Percentiles rank a stretch among this genome's conserved stretches.
Evolutionary conservation across 2,797 vertebrate genomes (phyloP).

Genomic region (Psittacula echo): DNA sequence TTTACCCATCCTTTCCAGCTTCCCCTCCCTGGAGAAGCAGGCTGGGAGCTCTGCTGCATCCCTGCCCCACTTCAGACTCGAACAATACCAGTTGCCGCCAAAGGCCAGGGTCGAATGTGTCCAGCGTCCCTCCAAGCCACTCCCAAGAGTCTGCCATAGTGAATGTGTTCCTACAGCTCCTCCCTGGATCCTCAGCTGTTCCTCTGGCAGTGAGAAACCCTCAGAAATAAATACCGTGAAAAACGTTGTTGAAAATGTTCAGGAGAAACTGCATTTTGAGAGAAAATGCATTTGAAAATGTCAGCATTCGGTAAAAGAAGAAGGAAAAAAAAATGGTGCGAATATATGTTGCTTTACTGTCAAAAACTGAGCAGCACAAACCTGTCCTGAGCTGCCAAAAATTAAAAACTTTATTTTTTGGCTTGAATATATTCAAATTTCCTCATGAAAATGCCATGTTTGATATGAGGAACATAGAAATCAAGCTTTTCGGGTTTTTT

Average conservation of each 20-base stretch:
- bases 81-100: background rate
- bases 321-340: conserved; percentile 40
- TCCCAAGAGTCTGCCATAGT: background rate
- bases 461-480: background rate
- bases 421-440: conserved; percentile 39
- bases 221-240: conserved; percentile 28
- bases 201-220: conserved; percentile 38
- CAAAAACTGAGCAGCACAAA: conserved; percentile 69
- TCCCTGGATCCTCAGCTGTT: background rate
- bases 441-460: conserved; percentile 12
- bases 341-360: conserved; percentile 67
- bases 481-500: background rate
- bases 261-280: conserved; percentile 21
- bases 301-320: conserved; percentile 63
- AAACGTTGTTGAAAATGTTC: conserved; percentile 36
- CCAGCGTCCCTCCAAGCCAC: background rate
- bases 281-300: conserved; percentile 60
- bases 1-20: background rate
- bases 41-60: background rate
- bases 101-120: background rate
- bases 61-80: background rate
- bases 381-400: conserved; percentile 56
- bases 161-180: background rate
- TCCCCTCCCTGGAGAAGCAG: accelerated
- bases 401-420: conserved; percentile 55